These are phyloP conservation scores for Drosophila neotestacea DNA, from an alignment of 2,888 invertebrate species.

Conservation along the genomic window DNA sequence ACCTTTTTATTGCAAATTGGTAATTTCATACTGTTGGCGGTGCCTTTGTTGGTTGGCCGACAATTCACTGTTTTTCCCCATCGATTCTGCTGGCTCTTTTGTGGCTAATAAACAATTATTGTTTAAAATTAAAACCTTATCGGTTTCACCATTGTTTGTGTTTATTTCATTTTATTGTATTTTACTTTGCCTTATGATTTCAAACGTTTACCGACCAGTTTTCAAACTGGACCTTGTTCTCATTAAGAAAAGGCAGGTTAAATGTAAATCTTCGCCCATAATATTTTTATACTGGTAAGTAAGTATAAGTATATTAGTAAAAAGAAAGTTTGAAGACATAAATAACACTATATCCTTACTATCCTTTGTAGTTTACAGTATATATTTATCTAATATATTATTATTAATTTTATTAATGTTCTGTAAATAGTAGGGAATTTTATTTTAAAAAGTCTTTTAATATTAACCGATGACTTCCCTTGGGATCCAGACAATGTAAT, in stretches of 20 bases:
- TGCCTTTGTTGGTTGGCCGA: constrained; percentile 43
- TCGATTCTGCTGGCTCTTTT: constrained; percentile 42
- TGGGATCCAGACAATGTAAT: constrained; percentile 24
- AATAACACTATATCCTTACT: background rate
- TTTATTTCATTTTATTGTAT: constrained; percentile 11
- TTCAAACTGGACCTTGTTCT: background rate
- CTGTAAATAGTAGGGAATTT: background rate
- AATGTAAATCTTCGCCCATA: background rate
- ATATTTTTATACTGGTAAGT: background rate
- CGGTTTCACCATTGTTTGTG: constrained; percentile 28
- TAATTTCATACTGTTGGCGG: constrained; percentile 84
- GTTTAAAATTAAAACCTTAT: constrained; percentile 63
- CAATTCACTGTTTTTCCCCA: constrained; percentile 35
- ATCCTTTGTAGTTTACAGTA: no score
- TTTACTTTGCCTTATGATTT: constrained; percentile 10
- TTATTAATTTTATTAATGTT: background rate
- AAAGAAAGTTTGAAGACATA: no score
- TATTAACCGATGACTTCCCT: background rate
- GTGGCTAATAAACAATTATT: constrained; percentile 59
- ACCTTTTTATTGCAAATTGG: constrained; percentile 70
- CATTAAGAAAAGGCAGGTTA: no score
- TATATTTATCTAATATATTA: background rate
- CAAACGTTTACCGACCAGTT: constrained; percentile 17
- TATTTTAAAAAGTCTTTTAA: background rate
- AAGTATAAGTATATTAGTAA: no score